Evolutionary conservation across 2,797 vertebrate species (phyloP).

Genomic region (Astyanax mexicanus): DNA sequence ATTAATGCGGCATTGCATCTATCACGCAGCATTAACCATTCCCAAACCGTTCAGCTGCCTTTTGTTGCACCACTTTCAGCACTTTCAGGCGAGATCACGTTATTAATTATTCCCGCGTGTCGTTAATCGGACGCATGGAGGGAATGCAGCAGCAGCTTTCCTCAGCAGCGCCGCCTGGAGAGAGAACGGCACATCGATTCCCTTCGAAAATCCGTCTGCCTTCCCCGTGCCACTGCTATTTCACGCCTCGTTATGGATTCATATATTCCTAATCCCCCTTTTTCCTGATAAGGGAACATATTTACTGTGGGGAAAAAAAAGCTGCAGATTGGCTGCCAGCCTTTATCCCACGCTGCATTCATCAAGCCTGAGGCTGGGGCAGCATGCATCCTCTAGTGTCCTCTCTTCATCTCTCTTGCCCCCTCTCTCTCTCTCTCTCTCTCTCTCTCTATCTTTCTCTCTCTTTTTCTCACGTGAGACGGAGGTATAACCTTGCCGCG

Average conservation of each 20-base stretch:
- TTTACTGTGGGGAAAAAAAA: conserved; percentile 70
- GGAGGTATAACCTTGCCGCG: conserved; percentile 77
- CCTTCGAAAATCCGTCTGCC: conserved; percentile 37
- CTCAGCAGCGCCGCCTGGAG: conserved; percentile 9
- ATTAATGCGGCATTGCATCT: neutral
- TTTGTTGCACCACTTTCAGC: conserved; percentile 17
- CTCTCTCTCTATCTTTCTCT: conserved; percentile 12
- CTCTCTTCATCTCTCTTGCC: neutral
- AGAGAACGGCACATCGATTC: conserved; percentile 39
- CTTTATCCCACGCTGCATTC: conserved; percentile 78
- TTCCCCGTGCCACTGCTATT: conserved; percentile 61
- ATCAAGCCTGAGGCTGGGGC: conserved; percentile 64
- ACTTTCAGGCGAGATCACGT: conserved; percentile 23
- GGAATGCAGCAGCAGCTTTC: conserved; percentile 27
- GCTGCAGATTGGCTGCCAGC: conserved; percentile 77
- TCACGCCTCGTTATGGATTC: conserved; percentile 71
- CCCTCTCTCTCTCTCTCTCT: neutral
- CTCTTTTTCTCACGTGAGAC: conserved; percentile 48
- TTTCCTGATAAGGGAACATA: conserved; percentile 66
- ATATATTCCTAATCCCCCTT: conserved; percentile 58
- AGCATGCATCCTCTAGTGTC: conserved; percentile 14
- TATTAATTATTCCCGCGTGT: conserved; percentile 20
- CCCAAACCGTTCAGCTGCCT: conserved; percentile 25
- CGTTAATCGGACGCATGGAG: conserved; percentile 6
- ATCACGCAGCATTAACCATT: conserved; percentile 10